Conservation (phyloP, 2,113 vertebrate genomes). For the Chiloscyllium plagiosum region DNA sequence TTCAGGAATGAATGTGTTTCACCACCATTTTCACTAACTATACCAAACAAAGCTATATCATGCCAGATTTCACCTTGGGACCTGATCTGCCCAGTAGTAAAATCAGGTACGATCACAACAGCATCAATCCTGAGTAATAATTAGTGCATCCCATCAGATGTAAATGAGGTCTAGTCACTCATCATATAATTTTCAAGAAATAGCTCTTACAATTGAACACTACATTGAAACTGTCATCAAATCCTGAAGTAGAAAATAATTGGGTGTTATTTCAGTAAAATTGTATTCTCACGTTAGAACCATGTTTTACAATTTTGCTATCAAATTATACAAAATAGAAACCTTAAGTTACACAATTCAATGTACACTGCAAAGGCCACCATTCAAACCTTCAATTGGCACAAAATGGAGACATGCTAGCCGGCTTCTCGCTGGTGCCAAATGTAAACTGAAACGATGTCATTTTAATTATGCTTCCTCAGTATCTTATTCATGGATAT, state of each 20-base stretch:
- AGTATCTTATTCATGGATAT: not conserved
- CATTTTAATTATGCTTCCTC: not conserved
- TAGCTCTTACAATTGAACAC: not conserved
- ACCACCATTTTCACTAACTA: too few species aligned
- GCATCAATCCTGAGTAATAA: not conserved
- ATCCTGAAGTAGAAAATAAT: not conserved
- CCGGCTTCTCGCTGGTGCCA: not conserved
- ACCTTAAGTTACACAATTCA: not conserved
- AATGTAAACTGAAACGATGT: not conserved
- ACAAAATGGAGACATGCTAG: not conserved
- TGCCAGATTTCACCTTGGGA: too few species aligned
- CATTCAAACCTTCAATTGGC: not conserved
- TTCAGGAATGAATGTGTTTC: too few species aligned
- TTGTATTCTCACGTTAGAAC: not conserved
- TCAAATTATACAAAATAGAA: not conserved
- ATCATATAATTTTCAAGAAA: not conserved
- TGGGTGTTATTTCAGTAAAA: not conserved
- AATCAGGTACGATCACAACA: too few species aligned
- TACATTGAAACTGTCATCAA: not conserved
- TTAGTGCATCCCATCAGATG: not conserved
- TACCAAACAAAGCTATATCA: too few species aligned
- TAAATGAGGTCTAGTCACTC: not conserved
- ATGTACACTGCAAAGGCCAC: not conserved
- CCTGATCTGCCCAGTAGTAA: too few species aligned
- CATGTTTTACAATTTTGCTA: not conserved